A percentile compares a stretch with the other conserved stretches of the same genome.
Evolutionary conservation across 2,797 vertebrate species (phyloP).

Genomic region (Sciurus carolinensis): DNA sequence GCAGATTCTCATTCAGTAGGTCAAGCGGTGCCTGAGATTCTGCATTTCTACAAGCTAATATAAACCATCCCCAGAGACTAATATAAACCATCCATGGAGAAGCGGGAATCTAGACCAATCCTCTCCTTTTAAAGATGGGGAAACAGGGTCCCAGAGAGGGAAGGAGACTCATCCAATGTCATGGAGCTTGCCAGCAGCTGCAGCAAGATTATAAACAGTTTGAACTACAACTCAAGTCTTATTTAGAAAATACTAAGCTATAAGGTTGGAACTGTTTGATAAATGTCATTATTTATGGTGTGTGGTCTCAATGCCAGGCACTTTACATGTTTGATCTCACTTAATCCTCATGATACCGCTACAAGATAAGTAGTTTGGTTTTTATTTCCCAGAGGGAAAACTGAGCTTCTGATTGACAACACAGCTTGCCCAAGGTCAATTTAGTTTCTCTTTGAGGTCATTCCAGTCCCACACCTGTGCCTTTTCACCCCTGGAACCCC

Average conservation of each 20-base stretch:
- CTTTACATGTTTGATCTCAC: not conserved
- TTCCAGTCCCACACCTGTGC: not conserved
- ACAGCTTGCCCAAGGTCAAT: not conserved
- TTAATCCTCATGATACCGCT: not conserved
- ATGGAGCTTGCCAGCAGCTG: not conserved
- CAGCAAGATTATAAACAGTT: not conserved
- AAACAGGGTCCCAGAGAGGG: not conserved
- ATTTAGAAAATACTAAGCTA: not conserved
- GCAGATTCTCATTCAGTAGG: not conserved
- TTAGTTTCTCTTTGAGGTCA: not conserved
- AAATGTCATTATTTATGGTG: not conserved
- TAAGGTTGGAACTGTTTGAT: not conserved
- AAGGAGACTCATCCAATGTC: not conserved
- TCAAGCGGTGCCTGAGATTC: not conserved
- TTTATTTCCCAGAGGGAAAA: not conserved
- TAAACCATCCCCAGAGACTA: not conserved
- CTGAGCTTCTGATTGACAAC: not conserved
- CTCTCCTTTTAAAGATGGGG: slow-evolving; percentile 13
- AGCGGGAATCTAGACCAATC: not conserved
- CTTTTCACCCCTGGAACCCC: not conserved
- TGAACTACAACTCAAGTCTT: not conserved
- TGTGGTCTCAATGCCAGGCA: not conserved
- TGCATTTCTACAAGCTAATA: slow-evolving; percentile 28
- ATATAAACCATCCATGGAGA: not conserved
- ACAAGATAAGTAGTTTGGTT: not conserved